Evolutionary conservation across 2,888 invertebrate genomes (phyloP).

Genomic region (Sesia apiformis): DNA sequence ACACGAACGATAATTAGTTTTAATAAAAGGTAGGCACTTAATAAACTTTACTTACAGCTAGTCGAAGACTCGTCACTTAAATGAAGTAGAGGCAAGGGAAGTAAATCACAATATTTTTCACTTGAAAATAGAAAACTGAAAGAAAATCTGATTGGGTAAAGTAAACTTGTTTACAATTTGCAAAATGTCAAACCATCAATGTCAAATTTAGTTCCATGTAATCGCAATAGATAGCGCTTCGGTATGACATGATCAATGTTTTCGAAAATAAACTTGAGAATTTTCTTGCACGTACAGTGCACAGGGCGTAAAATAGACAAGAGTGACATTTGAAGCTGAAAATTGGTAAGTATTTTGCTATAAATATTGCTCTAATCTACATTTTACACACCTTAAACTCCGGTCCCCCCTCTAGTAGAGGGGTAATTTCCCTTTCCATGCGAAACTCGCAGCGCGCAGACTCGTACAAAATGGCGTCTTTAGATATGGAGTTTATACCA

Average conservation of each 20-base stretch:
- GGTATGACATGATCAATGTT: conserved; percentile 57
- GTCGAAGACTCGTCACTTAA: no score
- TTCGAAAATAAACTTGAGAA: conserved; percentile 68
- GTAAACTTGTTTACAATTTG: no score
- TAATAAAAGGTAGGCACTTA: no score
- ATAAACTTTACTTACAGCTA: no score
- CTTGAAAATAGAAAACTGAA: no score
- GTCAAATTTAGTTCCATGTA: conserved; percentile 49
- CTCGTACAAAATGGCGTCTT: conserved; percentile 80
- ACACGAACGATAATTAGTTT: no score
- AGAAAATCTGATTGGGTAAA: no score
- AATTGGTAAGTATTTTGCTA: conserved; percentile 42
- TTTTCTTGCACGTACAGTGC: conserved; percentile 25
- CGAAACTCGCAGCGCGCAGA: conserved; percentile 77
- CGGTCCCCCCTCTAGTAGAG: conserved; percentile 62
- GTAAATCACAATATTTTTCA: no score
- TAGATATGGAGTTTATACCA: conserved; percentile 66
- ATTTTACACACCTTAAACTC: conserved; percentile 28
- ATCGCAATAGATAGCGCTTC: conserved; percentile 46
- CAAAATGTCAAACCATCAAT: conserved; percentile 8
- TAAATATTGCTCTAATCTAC: conserved; percentile 4
- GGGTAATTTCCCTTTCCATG: conserved; percentile 69
- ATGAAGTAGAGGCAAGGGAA: no score
- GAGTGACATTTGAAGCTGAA: conserved; percentile 22
- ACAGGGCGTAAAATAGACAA: conserved; percentile 1